Base-by-base conservation (phyloP, 2,113 vertebrate genomes). In the Pterocles gutturalis region DNA sequence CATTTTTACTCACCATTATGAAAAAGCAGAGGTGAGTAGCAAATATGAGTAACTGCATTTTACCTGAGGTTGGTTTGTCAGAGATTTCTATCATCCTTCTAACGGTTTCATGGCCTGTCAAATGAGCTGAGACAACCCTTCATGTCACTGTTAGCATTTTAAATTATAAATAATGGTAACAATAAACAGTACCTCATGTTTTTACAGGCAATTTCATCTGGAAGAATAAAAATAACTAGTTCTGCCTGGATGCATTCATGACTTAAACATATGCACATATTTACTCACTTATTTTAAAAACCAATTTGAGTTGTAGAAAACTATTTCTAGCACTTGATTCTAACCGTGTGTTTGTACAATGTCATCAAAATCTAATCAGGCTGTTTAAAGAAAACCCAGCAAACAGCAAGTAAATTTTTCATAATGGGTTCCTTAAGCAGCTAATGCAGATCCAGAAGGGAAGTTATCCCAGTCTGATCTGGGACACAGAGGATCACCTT, bases 271-370 rank as follows among this genome's bases (percentile, higher is more conserved):
- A 75, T 18, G 43, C 53, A 87, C 48, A 16, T 62, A 51, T 89
- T 95, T 92, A 87, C 45, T 89, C 87, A 55, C 51, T 93, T 83
- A 81, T 93, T 92, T 90, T 60, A 71, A 90, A 95, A 96, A 72
- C 3, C 83, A 93, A 41, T 65, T 82, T 92, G 60, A 84, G 45
- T 90, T 78, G 55, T 77, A 81, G 31, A 61, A 92, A 80, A 79
- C 34, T 77, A 58, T 95, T 96, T 92, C 67, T 92, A 66, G 72
- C 60, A 45, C 55, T 75, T 64, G 48, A 53, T 71, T 89, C 83
- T 82, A 79, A 87, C 25, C 0, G 0, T 70, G 62, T 66, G 17
- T 84, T 95, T 92, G 91, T 60, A 92, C 69, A 29, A 29, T 64
- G n/a, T 76, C 69, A 89, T 72, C 29, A 33, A 82, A 94, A 86